Conservation (phyloP, 1,140 invertebrate genomes). For the Nebria ingens region DNA sequence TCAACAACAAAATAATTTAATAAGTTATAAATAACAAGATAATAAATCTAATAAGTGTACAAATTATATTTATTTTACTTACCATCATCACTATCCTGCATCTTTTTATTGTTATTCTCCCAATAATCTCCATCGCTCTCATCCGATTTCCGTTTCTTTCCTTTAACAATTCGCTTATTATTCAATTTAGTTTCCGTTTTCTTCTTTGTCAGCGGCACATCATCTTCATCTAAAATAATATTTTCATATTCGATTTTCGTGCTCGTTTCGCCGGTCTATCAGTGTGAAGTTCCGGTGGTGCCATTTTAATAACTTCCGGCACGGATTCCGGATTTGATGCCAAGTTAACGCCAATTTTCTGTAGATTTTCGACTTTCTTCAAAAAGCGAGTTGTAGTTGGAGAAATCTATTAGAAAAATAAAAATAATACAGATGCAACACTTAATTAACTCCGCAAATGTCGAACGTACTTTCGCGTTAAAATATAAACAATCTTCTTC, state of each 20-base stretch:
- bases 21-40: too few species aligned
- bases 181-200: background rate
- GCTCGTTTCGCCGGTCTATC: background rate
- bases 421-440: background rate
- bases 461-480: too few species aligned
- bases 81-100: background rate
- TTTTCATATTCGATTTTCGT: background rate
- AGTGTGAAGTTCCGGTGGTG: background rate
- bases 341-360: background rate
- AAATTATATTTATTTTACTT: background rate
- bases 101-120: slow-evolving; percentile 3
- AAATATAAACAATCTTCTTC: slow-evolving; percentile 6
- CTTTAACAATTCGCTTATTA: background rate
- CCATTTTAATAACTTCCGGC: background rate
- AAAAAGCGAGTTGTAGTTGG: background rate
- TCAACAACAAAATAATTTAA: too few species aligned
- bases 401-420: background rate
- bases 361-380: background rate
- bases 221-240: background rate
- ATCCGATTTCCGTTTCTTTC: background rate
- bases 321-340: too few species aligned
- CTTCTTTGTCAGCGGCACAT: background rate
- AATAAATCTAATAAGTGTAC: background rate
- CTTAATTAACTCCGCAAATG: too few species aligned
- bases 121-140: background rate